A percentile compares a stretch with the other conserved stretches of the same genome.
phyloP scores from a whole-genome alignment of 1,140 invertebrate genomes.

The Drosophila biarmipes region DNA sequence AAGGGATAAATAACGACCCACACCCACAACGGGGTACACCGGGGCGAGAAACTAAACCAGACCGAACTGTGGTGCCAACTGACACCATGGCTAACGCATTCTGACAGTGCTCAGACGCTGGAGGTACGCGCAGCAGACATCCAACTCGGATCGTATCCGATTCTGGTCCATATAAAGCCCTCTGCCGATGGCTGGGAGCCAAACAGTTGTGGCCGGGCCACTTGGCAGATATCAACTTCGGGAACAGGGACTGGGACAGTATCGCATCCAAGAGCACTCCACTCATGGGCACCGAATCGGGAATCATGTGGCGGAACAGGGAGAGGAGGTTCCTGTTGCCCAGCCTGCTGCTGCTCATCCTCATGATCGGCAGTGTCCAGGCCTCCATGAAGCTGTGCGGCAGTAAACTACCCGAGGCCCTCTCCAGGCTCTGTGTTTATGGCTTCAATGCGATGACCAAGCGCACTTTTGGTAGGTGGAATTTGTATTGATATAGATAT shows the following conservation, averaged over 20 bases:
- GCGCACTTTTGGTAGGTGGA: conserved; percentile 29
- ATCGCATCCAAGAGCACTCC: background rate
- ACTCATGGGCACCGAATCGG: background rate
- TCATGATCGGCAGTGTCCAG: conserved; percentile 10
- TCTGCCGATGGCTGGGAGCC: background rate
- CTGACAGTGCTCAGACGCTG: conserved; percentile 46
- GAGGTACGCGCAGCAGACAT: background rate
- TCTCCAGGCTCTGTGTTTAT: conserved; percentile 28
- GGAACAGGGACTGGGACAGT: background rate
- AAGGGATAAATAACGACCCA: conserved; percentile 41
- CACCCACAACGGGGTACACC: background rate
- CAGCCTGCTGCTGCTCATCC: conserved; percentile 21
- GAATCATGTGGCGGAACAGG: background rate
- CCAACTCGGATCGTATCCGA: conserved; percentile 19
- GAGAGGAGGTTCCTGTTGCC: conserved; percentile 28
- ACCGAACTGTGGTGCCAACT: conserved; percentile 42
- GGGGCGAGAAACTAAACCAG: conserved; percentile 7
- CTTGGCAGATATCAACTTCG: conserved; percentile 16
- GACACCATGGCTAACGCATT: conserved; percentile 55
- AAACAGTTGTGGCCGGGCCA: conserved; percentile 17
- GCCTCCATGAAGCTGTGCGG: conserved; percentile 45
- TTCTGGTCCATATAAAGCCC: conserved; percentile 50
- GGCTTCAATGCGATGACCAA: conserved; percentile 59
- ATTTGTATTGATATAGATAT: too few relatives aligned
- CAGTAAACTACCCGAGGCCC: conserved; percentile 31